Base-by-base conservation (phyloP, 2,113 vertebrate genomes). In the Nesoenas mayeri region DNA sequence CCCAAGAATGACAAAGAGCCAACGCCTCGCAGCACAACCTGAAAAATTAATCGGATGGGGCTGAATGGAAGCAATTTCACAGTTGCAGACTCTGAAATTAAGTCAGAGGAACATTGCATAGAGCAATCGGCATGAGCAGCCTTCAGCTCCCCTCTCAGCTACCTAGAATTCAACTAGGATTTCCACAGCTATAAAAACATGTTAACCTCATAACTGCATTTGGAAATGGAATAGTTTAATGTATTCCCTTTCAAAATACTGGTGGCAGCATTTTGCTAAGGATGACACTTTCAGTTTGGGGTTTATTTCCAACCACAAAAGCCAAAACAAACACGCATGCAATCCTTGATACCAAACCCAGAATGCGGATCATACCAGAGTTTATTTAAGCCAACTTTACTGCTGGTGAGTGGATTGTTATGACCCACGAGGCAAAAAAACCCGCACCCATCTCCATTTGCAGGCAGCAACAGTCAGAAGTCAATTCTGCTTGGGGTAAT, bases 41-140 rank as follows among this genome's bases (percentile, higher is more conserved):
- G 75, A 29, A 86, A 86, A 91, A 90, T 64, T 15, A 90, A 58
- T 36, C 12, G 0, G 56, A 62, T 34, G n/a, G 60, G 79, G 60
- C 67, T 85, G 81, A 93, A 60, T 14, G 11, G 62, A 94, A 87
- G 60, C 67, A 91, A 90, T 93, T 93, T 90, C 88, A 87, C 87
- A 96, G 82, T 12, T 25, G 26, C 17, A 83, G 85, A 60, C 42
- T 70, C 61, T 4, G 60, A 89, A 83, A 75, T 60, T 16, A 88
- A 85, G 32, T 58, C 28, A 42, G 50, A 13, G 29, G 31, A 42
- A 75, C 0, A 0, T 0, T 79, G 54, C 29, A 34, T 44, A 20
- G 15, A 56, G 57, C 62, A 53, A 53, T 8, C 0, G 6, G 18
- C 20, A 48, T 13, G 48, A 71, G 50, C 10, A 56, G 12, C 56